Percentiles rank a stretch among this genome's conserved stretches.
Evolutionary conservation across 2,888 invertebrate species (phyloP).

Genomic region (Dolichopus griseipennis): DNA sequence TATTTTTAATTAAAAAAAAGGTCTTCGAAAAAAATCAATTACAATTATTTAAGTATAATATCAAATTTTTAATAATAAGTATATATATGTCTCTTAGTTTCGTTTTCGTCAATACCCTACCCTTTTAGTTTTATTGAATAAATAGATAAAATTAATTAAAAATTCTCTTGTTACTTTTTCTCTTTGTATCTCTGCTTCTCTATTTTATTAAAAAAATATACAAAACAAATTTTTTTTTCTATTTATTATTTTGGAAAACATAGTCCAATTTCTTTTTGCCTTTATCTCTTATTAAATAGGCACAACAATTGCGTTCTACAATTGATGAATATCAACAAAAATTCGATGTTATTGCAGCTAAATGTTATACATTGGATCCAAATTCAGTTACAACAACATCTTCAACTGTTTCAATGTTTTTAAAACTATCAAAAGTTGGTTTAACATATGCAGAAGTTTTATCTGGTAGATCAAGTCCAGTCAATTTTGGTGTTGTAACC

Average conservation of each 20-base stretch:
- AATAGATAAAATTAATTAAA: too few relatives aligned
- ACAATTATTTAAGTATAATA: too few relatives aligned
- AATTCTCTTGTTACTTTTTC: background rate
- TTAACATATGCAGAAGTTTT: constrained; percentile 61
- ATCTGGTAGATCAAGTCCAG: constrained; percentile 49
- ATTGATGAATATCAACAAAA: constrained; percentile 59
- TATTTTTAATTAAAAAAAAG: too few relatives aligned
- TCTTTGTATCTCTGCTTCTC: constrained; percentile 2
- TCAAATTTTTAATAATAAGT: too few relatives aligned
- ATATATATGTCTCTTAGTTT: too few relatives aligned
- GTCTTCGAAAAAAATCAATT: too few relatives aligned
- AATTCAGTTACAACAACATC: constrained; percentile 49
- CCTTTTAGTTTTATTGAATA: too few relatives aligned
- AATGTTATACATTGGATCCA: constrained; percentile 69
- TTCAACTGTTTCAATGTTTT: constrained; percentile 45
- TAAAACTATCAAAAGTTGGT: constrained; percentile 41
- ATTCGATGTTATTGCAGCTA: constrained; percentile 61
- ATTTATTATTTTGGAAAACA: constrained; percentile 27
- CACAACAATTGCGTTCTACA: constrained; percentile 46
- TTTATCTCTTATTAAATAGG: constrained; percentile 45
- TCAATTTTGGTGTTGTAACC: constrained; percentile 28
- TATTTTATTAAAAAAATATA: constrained; percentile 41
- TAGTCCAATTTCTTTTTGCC: constrained; percentile 32
- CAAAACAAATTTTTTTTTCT: constrained; percentile 40
- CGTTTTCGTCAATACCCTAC: too few relatives aligned